phyloP scores from a whole-genome alignment of 30 jellyfish, hydroid and myxozoan species.

The Pseudorhiza aurosa region DNA sequence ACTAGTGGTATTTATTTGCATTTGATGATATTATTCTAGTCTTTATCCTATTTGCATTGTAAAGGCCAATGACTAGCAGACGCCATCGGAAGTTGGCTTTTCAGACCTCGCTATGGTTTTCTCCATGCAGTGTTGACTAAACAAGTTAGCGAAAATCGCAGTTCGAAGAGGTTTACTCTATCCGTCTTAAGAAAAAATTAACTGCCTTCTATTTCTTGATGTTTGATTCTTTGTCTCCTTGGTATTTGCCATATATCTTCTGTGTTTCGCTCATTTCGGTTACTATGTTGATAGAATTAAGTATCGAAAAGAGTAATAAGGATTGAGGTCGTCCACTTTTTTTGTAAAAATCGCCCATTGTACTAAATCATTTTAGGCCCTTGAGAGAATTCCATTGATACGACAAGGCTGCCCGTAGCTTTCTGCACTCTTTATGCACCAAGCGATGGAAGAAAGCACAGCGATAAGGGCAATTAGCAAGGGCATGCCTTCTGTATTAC shows the following conservation, averaged over 20 bases:
- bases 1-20: not conserved
- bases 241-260: not conserved
- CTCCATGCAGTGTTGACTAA: not conserved
- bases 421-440: no score
- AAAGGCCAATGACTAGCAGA: not conserved
- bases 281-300: not conserved
- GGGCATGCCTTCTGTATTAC: no score
- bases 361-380: no score
- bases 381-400: no score
- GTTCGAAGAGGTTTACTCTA: not conserved
- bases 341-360: no score
- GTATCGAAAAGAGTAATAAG: not conserved
- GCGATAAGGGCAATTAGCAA: no score
- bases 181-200: not conserved
- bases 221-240: not conserved
- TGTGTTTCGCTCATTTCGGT: not conserved
- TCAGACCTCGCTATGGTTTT: not conserved
- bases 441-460: no score
- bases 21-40: not conserved
- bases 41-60: not conserved
- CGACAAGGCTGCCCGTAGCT: no score
- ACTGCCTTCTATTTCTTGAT: not conserved
- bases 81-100: not conserved
- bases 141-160: not conserved
- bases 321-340: not conserved